phyloP scores from a whole-genome alignment of 2,113 vertebrate species.

The Passer domesticus region DNA sequence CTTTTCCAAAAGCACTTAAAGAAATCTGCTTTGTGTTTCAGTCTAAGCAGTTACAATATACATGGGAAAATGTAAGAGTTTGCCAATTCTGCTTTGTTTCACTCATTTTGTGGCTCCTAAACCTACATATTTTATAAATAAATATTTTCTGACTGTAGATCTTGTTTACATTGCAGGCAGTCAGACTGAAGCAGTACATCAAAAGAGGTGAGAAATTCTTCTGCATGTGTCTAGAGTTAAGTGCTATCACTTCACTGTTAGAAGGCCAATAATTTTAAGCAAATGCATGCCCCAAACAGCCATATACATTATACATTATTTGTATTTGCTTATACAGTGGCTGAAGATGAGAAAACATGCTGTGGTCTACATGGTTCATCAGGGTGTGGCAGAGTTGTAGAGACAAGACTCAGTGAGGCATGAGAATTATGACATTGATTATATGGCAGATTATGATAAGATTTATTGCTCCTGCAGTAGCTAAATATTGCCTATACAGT shows the following conservation, averaged over 20 bases:
- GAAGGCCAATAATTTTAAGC: neutral
- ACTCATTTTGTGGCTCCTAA: neutral
- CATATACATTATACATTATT: neutral
- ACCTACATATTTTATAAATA: slow-evolving; percentile 20
- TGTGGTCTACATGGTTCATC: neutral
- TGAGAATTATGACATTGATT: neutral
- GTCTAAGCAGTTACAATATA: neutral
- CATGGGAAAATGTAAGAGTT: neutral
- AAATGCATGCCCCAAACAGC: neutral
- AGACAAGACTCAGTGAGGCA: neutral
- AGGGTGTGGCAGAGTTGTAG: neutral
- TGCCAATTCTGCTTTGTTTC: neutral
- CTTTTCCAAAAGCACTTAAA: neutral
- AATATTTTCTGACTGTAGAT: neutral
- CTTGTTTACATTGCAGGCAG: neutral
- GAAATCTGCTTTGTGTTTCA: neutral
- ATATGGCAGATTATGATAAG: neutral
- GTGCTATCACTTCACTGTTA: neutral
- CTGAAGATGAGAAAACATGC: neutral
- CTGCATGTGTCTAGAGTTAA: neutral
- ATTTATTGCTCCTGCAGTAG: neutral
- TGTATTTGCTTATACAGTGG: neutral
- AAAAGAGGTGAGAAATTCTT: slow-evolving; percentile 5
- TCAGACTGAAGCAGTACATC: neutral
- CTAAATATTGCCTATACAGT: neutral